Conservation (phyloP, 2,113 vertebrate species). For the Tinamus guttatus region DNA sequence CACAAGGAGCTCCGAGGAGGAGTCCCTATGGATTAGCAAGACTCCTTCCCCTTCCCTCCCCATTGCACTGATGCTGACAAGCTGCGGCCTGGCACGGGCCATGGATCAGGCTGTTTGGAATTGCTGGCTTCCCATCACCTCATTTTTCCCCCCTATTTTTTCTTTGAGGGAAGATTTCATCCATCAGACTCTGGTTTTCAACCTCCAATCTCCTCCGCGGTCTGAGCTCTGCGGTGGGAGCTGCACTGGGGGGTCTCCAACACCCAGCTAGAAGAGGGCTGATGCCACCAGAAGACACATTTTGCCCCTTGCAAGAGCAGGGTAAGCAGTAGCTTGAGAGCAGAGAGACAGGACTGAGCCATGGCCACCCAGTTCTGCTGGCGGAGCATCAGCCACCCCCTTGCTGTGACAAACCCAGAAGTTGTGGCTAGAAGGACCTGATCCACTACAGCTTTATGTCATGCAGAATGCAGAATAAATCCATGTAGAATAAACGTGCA, state of each 20-base stretch:
- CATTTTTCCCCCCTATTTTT: neutral
- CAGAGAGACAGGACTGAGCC: neutral
- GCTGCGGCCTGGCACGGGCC: neutral
- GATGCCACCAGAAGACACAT: neutral
- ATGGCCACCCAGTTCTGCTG: too few species aligned
- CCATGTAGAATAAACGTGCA: neutral
- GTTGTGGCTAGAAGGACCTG: too few species aligned
- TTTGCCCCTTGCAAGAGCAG: neutral
- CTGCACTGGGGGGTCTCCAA: neutral
- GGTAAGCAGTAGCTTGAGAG: neutral
- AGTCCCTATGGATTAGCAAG: neutral
- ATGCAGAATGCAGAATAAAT: too few species aligned
- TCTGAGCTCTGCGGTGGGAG: neutral
- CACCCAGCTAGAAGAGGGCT: neutral
- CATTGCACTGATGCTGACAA: neutral
- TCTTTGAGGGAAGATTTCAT: neutral
- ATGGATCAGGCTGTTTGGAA: neutral
- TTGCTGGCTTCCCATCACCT: neutral
- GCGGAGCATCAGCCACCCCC: too few species aligned
- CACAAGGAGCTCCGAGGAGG: neutral
- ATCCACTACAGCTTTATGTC: neutral
- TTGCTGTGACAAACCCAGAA: too few species aligned
- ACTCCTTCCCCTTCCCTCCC: neutral
- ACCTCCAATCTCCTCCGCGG: neutral
- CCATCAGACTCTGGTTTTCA: neutral